phyloP scores from a whole-genome alignment of 2,797 vertebrate genomes.

The Sciaenops ocellatus region DNA sequence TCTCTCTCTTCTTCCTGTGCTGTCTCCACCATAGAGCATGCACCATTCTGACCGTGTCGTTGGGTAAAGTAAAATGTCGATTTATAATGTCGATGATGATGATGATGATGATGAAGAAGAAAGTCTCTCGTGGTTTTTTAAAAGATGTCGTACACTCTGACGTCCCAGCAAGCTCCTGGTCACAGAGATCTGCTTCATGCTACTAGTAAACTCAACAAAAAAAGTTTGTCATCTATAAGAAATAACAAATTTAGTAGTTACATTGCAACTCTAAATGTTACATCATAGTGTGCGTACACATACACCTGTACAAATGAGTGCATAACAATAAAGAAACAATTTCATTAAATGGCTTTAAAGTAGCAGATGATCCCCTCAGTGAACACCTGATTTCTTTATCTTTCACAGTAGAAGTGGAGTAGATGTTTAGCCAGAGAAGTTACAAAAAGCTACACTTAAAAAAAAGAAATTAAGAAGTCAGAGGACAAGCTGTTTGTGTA shows the following conservation, averaged over 20 bases:
- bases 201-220: background rate
- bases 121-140: constrained; percentile 81
- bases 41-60: constrained; percentile 94
- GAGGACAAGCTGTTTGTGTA: background rate
- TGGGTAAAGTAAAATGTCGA: constrained; percentile 92
- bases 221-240: no score
- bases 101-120: constrained; percentile 83
- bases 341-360: no score
- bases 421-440: no score
- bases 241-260: no score
- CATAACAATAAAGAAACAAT: no score
- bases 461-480: background rate
- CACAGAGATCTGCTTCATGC: background rate
- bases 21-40: constrained; percentile 96
- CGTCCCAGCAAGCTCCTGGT: constrained; percentile 44
- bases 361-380: no score
- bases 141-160: constrained; percentile 85
- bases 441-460: no score
- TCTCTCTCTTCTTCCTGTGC: constrained; percentile 83
- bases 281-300: no score
- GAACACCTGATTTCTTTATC: no score
- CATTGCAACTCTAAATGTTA: no score
- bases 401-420: no score
- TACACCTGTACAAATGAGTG: no score
- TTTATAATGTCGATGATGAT: constrained; percentile 83